These are phyloP conservation scores for Leptopilina syphax DNA, from an alignment of 2,888 invertebrate species.

Conservation along the genomic window DNA sequence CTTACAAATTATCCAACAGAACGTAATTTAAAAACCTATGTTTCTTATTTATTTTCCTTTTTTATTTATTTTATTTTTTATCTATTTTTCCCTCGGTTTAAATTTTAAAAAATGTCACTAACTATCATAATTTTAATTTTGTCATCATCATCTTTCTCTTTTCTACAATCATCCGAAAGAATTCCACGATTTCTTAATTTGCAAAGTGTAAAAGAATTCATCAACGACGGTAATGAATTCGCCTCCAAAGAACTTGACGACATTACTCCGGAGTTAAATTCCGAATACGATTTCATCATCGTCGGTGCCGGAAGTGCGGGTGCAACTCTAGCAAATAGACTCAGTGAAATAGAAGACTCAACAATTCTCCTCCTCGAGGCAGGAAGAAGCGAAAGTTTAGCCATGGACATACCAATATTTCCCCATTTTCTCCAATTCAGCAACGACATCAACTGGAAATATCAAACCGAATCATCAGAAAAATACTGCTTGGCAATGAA, in stretches of 20 bases:
- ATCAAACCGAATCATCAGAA: constrained; percentile 87
- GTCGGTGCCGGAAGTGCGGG: constrained; percentile 91
- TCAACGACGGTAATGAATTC: constrained; percentile 79
- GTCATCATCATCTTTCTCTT: neutral
- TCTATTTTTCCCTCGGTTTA: too few relatives aligned
- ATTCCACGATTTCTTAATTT: neutral
- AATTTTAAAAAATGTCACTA: neutral
- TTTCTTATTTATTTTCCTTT: too few relatives aligned
- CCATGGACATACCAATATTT: constrained; percentile 87
- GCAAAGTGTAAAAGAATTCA: constrained; percentile 71
- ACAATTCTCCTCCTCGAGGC: constrained; percentile 86
- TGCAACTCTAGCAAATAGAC: constrained; percentile 85
- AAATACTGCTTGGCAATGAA: constrained; percentile 82
- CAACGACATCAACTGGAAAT: constrained; percentile 86
- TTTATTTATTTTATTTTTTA: too few relatives aligned
- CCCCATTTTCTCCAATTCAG: constrained; percentile 86
- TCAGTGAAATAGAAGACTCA: constrained; percentile 84
- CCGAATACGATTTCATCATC: constrained; percentile 86
- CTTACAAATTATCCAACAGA: too few relatives aligned
- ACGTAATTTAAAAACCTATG: too few relatives aligned
- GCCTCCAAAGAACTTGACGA: constrained; percentile 79
- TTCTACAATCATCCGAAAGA: neutral
- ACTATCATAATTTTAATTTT: neutral
- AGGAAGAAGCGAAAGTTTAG: constrained; percentile 82
- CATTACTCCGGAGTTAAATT: constrained; percentile 74